Evolutionary conservation across 2,113 vertebrate species (phyloP).

Genomic region (Ramphastos sulfuratus): DNA sequence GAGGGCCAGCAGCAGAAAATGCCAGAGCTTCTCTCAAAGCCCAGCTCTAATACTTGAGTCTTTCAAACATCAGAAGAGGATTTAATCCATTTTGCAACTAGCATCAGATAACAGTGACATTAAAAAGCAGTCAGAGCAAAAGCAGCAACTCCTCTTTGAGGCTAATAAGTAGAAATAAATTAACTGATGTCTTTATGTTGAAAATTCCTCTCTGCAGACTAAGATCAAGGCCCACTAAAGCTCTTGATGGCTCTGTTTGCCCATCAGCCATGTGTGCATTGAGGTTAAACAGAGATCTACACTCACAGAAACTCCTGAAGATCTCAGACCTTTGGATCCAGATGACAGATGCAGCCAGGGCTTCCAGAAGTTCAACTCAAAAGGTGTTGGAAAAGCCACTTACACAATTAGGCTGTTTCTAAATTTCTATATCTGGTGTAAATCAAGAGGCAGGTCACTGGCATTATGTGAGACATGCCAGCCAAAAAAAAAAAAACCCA

Average conservation of each 20-base stretch:
- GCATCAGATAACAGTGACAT: slow-evolving; percentile 45
- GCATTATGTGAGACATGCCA: background rate
- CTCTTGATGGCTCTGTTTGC: slow-evolving; percentile 5
- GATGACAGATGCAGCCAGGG: background rate
- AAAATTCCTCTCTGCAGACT: background rate
- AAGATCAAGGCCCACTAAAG: background rate
- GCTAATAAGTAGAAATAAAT: slow-evolving; percentile 47
- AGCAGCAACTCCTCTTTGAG: slow-evolving; percentile 36
- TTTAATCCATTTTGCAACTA: slow-evolving; percentile 41
- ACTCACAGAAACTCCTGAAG: background rate
- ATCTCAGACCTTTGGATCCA: background rate
- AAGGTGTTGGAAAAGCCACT: background rate
- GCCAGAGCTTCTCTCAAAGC: background rate
- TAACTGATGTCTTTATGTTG: slow-evolving; percentile 33
- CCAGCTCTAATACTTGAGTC: slow-evolving; percentile 3
- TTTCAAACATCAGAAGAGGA: slow-evolving; percentile 38
- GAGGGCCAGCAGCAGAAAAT: background rate
- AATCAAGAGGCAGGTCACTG: background rate
- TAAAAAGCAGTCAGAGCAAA: background rate
- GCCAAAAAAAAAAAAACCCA: background rate
- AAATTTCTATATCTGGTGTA: slow-evolving; percentile 1
- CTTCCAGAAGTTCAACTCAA: background rate
- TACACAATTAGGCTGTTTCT: background rate
- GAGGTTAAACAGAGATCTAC: background rate
- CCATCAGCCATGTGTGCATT: background rate